Evolutionary conservation across 1,140 invertebrate genomes (phyloP).

Genomic region (Lineus longissimus): DNA sequence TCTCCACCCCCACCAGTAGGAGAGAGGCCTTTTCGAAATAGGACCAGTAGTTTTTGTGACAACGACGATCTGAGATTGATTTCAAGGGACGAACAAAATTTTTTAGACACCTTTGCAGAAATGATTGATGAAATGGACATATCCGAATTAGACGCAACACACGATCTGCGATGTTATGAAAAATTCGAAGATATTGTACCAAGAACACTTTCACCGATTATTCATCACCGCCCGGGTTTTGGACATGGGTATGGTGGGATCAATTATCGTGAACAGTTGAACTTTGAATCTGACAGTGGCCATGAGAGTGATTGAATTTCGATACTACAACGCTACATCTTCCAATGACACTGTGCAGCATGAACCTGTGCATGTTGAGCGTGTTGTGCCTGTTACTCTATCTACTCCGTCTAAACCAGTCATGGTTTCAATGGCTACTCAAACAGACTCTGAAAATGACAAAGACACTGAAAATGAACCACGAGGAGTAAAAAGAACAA

Average conservation of each 20-base stretch:
- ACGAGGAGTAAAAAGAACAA: no score
- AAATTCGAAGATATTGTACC: conserved; percentile 5
- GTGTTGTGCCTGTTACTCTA: no score
- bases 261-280: neutral
- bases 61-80: no score
- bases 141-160: neutral
- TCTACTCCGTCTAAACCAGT: no score
- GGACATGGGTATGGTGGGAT: neutral
- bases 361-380: no score
- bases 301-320: neutral
- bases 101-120: neutral
- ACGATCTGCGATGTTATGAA: conserved; percentile 4
- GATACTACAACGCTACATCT: no score
- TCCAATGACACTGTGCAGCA: no score
- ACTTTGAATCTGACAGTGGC: conserved; percentile 3
- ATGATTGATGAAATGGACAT: neutral
- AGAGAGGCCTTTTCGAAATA: neutral
- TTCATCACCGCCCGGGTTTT: neutral
- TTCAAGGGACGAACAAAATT: no score
- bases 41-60: neutral
- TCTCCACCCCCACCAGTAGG: neutral
- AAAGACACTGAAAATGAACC: no score
- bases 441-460: no score
- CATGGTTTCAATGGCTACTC: no score
- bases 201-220: neutral